Base-by-base conservation (phyloP, 2,888 invertebrate species). In the Meta bourneti region DNA sequence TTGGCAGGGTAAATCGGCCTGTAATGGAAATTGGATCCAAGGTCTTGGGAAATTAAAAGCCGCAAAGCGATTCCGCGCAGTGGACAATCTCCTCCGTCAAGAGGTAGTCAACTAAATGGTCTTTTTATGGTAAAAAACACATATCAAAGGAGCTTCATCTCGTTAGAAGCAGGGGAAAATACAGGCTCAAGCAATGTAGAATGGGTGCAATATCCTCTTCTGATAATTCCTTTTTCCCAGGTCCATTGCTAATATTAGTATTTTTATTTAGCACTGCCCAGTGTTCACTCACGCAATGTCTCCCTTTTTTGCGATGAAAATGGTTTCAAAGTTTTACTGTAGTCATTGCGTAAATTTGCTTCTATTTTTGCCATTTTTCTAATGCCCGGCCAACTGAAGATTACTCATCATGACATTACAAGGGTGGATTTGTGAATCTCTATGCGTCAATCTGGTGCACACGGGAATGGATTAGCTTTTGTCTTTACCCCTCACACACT, bases 11-110 rank as follows among this genome's bases (percentile, higher is more conserved):
- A 72, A 90, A 74, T 54, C 54, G 79, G 7, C 61, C 79, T 51
- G 75, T 84, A 84, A 84, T 84, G 84, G 84, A 75, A 75, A 84
- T 84, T 74, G 75, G 74, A 74, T 74, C 54, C 34, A 61, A 34
- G 20, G 34, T 13, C 54, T n/a, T 9, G 74, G 72, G 74, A 72
- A 84, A 84, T 84, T 84, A 84, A 84, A 84, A 61, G 61, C 61
- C 61, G 61, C 61, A 61, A 34, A 34, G 34, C 4, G 34, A 34
- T 34, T 34, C 34, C 34, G 61, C 13, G 61, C 61, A 61, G 61
- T 61, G 61, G 61, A 16, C 61, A 61, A 61, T 61, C 61, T 61
- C 61, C 61, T 61, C 16, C 61, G 61, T 16, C 34, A 34, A 4
- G 34, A 34, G 34, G 34, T 61, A 61, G 61, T 61, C 61, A 16